These are phyloP conservation scores for Cynaeus angustus DNA, from an alignment of 2,888 invertebrate genomes.

Conservation along the genomic window DNA sequence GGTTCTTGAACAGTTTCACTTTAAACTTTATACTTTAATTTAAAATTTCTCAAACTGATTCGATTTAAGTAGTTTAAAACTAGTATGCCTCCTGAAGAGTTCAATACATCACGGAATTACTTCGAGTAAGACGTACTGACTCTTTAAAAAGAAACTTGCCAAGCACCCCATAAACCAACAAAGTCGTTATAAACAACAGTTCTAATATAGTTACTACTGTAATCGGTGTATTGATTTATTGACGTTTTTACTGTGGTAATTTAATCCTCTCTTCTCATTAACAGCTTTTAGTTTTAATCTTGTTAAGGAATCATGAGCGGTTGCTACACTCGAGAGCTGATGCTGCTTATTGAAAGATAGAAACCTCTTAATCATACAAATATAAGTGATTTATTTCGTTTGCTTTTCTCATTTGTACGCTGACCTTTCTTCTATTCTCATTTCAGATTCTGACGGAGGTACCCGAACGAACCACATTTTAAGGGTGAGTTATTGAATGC, in stretches of 20 bases:
- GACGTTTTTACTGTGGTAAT: constrained; percentile 28
- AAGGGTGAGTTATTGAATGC: constrained; percentile 36
- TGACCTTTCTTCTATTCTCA: constrained; percentile 25
- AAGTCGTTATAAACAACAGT: constrained; percentile 38
- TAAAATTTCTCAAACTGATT: constrained; percentile 35
- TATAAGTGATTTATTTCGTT: constrained; percentile 34
- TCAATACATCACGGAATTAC: constrained; percentile 41
- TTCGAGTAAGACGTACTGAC: constrained; percentile 35
- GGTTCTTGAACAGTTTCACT: constrained; percentile 10
- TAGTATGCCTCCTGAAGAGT: constrained; percentile 29
- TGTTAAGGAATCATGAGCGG: constrained; percentile 15
- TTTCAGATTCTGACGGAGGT: constrained; percentile 43
- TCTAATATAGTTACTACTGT: constrained; percentile 23
- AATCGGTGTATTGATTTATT: constrained; percentile 37
- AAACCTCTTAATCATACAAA: constrained; percentile 37
- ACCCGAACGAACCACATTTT: constrained; percentile 29
- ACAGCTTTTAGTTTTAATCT: constrained; percentile 37
- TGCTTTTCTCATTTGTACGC: constrained; percentile 19
- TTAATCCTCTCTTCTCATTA: constrained; percentile 21
- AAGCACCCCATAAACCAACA: constrained; percentile 38
- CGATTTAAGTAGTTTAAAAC: constrained; percentile 39
- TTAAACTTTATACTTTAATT: constrained; percentile 40
- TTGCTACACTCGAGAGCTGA: neutral
- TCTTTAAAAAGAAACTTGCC: constrained; percentile 37
- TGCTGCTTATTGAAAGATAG: constrained; percentile 34